A percentile compares a stretch with the other conserved stretches of the same genome.
Evolutionary conservation across 2,888 invertebrate species (phyloP).

Genomic region (Drosophila neonasuta): DNA sequence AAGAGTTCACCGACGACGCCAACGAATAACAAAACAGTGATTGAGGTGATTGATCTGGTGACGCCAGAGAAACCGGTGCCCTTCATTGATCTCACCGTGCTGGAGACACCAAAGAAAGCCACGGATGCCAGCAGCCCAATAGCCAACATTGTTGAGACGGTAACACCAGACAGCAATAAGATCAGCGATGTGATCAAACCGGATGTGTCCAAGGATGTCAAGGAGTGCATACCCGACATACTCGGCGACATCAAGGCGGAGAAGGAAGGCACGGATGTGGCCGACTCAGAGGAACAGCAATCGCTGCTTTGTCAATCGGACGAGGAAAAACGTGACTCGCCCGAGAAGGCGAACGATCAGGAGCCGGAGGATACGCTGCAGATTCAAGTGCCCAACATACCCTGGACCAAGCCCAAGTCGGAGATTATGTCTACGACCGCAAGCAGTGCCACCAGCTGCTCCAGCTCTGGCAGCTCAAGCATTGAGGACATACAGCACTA

Average conservation of each 20-base stretch:
- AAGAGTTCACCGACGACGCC: slow-evolving; percentile 74
- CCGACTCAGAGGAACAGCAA: slow-evolving; percentile 62
- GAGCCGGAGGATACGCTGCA: slow-evolving; percentile 81
- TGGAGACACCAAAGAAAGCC: slow-evolving; percentile 73
- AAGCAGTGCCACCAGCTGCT: slow-evolving; percentile 73
- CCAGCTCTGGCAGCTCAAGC: slow-evolving; percentile 83
- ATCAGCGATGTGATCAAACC: slow-evolving; percentile 77
- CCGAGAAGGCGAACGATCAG: slow-evolving; percentile 70
- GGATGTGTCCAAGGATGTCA: slow-evolving; percentile 80
- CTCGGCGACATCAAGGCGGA: slow-evolving; percentile 74
- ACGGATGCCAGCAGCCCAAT: slow-evolving; percentile 65
- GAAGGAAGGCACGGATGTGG: slow-evolving; percentile 37
- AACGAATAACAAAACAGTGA: slow-evolving; percentile 74
- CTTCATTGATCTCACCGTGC: slow-evolving; percentile 76
- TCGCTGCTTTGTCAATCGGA: slow-evolving; percentile 70
- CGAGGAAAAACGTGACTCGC: slow-evolving; percentile 79
- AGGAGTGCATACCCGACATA: slow-evolving; percentile 81
- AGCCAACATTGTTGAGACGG: slow-evolving; percentile 49
- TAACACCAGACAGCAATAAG: slow-evolving; percentile 74
- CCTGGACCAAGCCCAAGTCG: slow-evolving; percentile 83
- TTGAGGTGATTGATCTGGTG: slow-evolving; percentile 81
- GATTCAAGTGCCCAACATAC: slow-evolving; percentile 85
- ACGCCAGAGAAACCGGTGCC: slow-evolving; percentile 79
- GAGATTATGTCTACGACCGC: slow-evolving; percentile 82
- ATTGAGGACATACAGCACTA: slow-evolving; percentile 82